Conservation (phyloP, 2,797 vertebrate genomes). For the Fistularia commersonii region DNA sequence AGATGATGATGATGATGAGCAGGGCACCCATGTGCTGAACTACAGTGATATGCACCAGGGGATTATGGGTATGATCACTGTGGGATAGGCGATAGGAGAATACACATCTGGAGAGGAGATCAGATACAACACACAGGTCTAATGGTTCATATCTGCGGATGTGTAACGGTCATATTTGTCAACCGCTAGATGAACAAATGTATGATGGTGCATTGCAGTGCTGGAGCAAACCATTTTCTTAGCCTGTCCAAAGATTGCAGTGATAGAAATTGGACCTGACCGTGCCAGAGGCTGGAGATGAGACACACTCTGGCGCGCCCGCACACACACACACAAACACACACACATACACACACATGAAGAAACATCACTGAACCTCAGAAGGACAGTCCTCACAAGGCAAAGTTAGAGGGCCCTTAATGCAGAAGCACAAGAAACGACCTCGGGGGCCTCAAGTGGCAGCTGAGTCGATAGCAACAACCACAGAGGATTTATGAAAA, state of each 20-base stretch:
- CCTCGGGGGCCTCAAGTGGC: constrained; percentile 18
- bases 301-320: constrained; percentile 25
- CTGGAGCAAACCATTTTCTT: constrained; percentile 34
- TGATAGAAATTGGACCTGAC: constrained; percentile 67
- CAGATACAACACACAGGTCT: neutral
- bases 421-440: constrained; percentile 28
- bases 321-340: constrained; percentile 15
- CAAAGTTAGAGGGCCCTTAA: constrained; percentile 46
- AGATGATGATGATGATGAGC: constrained; percentile 45
- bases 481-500: constrained; percentile 15
- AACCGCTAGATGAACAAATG: neutral
- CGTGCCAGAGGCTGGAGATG: constrained; percentile 56
- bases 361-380: constrained; percentile 46
- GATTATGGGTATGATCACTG: constrained; percentile 48
- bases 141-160: neutral
- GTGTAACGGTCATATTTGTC: constrained; percentile 3
- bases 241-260: constrained; percentile 23
- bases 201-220: constrained; percentile 38
- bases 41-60: constrained; percentile 30
- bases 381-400: constrained; percentile 52
- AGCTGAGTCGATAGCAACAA: constrained; percentile 18
- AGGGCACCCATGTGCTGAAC: constrained; percentile 36
- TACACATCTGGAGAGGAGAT: constrained; percentile 29
- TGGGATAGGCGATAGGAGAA: constrained; percentile 18
- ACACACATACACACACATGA: constrained; percentile 23